These are phyloP conservation scores for Therioaphis trifolii DNA, from an alignment of 2,888 invertebrate genomes.

Conservation along the genomic window DNA sequence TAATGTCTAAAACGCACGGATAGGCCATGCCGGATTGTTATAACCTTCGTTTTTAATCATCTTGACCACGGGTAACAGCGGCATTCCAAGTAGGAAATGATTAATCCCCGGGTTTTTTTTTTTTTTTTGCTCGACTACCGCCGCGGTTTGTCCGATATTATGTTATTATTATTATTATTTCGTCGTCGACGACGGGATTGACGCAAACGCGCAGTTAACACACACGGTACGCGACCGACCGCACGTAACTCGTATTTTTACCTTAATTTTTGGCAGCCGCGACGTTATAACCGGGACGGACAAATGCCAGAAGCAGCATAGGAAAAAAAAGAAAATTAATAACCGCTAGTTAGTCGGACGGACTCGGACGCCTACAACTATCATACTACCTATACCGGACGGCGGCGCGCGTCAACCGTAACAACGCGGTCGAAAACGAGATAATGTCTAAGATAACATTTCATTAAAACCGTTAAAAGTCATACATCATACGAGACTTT, in stretches of 20 bases:
- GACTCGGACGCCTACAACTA: constrained; percentile 40
- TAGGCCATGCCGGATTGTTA: neutral
- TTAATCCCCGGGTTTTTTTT: neutral
- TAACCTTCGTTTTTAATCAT: constrained; percentile 25
- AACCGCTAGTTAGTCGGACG: constrained; percentile 28
- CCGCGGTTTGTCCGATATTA: neutral
- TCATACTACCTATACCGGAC: too few species aligned
- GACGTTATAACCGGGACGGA: neutral
- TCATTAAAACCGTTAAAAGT: constrained; percentile 16
- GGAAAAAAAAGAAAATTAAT: constrained; percentile 40
- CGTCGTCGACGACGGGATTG: neutral
- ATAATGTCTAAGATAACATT: constrained; percentile 41
- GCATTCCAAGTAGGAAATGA: neutral
- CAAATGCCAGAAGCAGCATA: constrained; percentile 13
- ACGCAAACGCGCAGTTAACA: constrained; percentile 2
- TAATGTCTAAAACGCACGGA: neutral
- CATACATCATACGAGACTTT: constrained; percentile 12
- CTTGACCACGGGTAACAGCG: constrained; percentile 32
- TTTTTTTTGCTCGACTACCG: neutral
- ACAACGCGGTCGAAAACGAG: neutral
- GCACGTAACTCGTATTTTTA: constrained; percentile 41
- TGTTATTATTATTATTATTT: too few species aligned
- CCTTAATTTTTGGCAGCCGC: constrained; percentile 39
- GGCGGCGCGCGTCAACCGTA: neutral
- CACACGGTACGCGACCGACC: neutral